Evolutionary conservation across 2,888 invertebrate genomes (phyloP).

Genomic region (Onthophagus sagittarius): DNA sequence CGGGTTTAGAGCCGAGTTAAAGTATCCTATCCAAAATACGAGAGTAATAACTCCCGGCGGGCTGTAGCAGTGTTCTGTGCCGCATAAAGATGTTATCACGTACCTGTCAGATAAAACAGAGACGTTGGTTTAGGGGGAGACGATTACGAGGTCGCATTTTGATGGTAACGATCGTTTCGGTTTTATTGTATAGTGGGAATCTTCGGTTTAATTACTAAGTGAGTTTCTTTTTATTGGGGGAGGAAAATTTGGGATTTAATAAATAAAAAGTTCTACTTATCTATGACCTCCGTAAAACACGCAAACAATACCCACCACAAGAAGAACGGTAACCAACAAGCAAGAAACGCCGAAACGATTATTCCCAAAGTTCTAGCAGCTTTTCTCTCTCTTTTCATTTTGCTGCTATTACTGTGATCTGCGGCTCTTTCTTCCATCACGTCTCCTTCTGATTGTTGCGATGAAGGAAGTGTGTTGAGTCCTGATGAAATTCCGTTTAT

Average conservation of each 20-base stretch:
- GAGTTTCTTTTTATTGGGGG: no score
- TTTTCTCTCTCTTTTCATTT: slow-evolving; percentile 85
- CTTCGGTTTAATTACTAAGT: no score
- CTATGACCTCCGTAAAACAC: no score
- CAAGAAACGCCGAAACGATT: slow-evolving; percentile 92
- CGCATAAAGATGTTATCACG: slow-evolving; percentile 75
- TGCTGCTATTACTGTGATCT: slow-evolving; percentile 65
- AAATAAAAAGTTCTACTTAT: no score
- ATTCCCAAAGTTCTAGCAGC: slow-evolving; percentile 93
- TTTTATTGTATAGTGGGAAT: background rate
- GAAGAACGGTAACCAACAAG: slow-evolving; percentile 96
- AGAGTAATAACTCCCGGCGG: slow-evolving; percentile 83
- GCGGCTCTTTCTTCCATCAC: slow-evolving; percentile 40
- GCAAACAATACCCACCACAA: slow-evolving; percentile 63
- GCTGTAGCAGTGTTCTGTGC: slow-evolving; percentile 66
- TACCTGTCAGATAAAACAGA: slow-evolving; percentile 60
- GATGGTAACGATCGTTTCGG: background rate
- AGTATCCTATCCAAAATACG: slow-evolving; percentile 97
- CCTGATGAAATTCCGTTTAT: slow-evolving; percentile 82
- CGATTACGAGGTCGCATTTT: background rate
- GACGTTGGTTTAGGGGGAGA: background rate
- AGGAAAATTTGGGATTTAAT: background rate
- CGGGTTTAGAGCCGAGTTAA: slow-evolving; percentile 95
- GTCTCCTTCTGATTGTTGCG: slow-evolving; percentile 46
- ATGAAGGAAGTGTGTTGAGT: slow-evolving; percentile 47